Base-by-base conservation (phyloP, 2,797 vertebrate genomes). In the Tenualosa ilisha region DNA sequence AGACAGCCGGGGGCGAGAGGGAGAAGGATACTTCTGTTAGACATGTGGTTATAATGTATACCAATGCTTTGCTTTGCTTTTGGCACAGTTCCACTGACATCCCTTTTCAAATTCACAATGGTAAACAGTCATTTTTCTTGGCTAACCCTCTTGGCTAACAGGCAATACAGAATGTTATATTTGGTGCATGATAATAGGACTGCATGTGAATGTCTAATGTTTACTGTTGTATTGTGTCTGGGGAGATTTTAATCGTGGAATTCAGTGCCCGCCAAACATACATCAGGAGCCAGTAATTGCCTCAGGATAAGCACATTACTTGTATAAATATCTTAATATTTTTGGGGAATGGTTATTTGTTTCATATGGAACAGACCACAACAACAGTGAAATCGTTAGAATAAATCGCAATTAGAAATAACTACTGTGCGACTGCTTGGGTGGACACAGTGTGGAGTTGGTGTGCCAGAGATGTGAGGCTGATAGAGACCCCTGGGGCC, bases 351-450 rank as follows among this genome's bases (percentile, higher is more conserved):
- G 17, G 37, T 20, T 79, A 79, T 46, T 46, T 79, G 22, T 13
- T 63, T 24, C 5, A 46, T 22, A 46, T 79, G 72, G 37, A 79
- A 46, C 13, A 79, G 37, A 46, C 72, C 72, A 43, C 17, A 79
- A 46, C 37, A 79, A 79, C 43, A 46, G 22, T 46, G 40, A 79
- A 20, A 79, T 79, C 37, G 37, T 79, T 79, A 20, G 6, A 43
- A 8, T 79, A 43, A 43, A 79, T 79, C 22, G 72, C 46, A 79
- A 79, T 79, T 79, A 79, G 40, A 79, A 79, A 72, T 65, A 37
- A 13, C 31, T 12, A 56, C 12, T 1, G 26, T 40, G 37, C 43
- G 40, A 43, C 72, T 79, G 72, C 46, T 79, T 43, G 13, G 31
- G 8, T 9, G 40, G 40, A 75, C 68, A 75, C 37, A 75, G 31